Percentiles rank a stretch among this genome's conserved stretches.
Conservation (phyloP, 2,113 vertebrate genomes). For the Oceanodroma tethys region DNA sequence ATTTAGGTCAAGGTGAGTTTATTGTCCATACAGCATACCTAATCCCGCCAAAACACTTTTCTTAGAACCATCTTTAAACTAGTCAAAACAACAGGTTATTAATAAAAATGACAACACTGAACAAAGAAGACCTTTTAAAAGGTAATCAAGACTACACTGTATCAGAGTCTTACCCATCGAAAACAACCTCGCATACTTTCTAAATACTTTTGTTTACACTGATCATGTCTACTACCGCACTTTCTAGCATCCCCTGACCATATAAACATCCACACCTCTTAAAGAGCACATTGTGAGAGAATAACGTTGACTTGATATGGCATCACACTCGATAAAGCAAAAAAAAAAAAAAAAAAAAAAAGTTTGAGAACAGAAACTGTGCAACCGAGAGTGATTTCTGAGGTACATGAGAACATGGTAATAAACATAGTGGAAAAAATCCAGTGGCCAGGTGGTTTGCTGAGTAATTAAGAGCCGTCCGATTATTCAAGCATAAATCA, state of each 20-base stretch:
- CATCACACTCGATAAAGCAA: slow-evolving; percentile 90
- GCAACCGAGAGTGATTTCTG: slow-evolving; percentile 87
- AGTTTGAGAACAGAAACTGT: slow-evolving; percentile 85
- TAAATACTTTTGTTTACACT: slow-evolving; percentile 65
- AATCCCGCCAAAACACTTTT: slow-evolving; percentile 78
- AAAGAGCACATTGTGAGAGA: slow-evolving; percentile 80
- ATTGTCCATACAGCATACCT: slow-evolving; percentile 84
- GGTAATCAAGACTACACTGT: slow-evolving; percentile 58
- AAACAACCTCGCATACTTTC: slow-evolving; percentile 62
- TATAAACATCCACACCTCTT: slow-evolving; percentile 78
- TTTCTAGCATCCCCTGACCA: slow-evolving; percentile 73
- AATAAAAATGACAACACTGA: slow-evolving; percentile 78
- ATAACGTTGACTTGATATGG: slow-evolving; percentile 81
- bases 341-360: slow-evolving; percentile 29
- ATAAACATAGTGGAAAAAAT: slow-evolving; percentile 82
- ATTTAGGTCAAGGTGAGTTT: slow-evolving; percentile 85
- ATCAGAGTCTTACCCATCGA: slow-evolving; percentile 59
- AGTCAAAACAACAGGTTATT: slow-evolving; percentile 77
- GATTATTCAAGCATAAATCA: not conserved
- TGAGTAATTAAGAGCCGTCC: slow-evolving; percentile 9
- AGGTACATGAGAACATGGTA: slow-evolving; percentile 89
- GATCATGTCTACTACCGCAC: slow-evolving; percentile 70
- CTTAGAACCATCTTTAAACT: slow-evolving; percentile 77
- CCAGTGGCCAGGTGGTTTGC: slow-evolving; percentile 55
- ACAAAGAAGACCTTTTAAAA: slow-evolving; percentile 72